A percentile compares a stretch with the other conserved stretches of the same genome.
Conservation (phyloP, 2,888 invertebrate genomes). For the Venusia cambrica region DNA sequence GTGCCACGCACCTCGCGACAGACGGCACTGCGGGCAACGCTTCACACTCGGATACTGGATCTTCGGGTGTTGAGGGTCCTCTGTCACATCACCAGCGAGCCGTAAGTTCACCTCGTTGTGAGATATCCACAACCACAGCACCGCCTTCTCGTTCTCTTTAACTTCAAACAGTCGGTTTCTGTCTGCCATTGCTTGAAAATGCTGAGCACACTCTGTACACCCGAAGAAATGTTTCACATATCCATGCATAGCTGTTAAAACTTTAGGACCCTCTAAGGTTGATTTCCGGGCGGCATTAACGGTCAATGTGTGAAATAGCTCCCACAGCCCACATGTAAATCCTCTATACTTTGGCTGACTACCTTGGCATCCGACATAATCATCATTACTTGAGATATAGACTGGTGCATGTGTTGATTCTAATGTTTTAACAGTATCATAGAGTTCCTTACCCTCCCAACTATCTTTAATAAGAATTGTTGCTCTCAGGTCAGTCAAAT, state of each 20-base stretch:
- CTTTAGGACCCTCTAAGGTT: slow-evolving; percentile 82
- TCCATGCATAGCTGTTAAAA: slow-evolving; percentile 90
- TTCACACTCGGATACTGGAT: slow-evolving; percentile 89
- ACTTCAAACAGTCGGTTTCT: slow-evolving; percentile 86
- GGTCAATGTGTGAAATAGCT: slow-evolving; percentile 94
- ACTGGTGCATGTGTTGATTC: slow-evolving; percentile 81
- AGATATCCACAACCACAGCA: slow-evolving; percentile 96
- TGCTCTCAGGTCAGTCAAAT: slow-evolving; percentile 83
- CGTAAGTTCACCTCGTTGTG: slow-evolving; percentile 96
- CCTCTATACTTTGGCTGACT: slow-evolving; percentile 89
- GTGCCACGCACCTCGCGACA: slow-evolving; percentile 82
- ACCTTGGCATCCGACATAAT: slow-evolving; percentile 91
- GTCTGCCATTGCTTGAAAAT: slow-evolving; percentile 93
- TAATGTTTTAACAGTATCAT: slow-evolving; percentile 73
- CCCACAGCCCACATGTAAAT: slow-evolving; percentile 97
- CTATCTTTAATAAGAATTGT: slow-evolving; percentile 68
- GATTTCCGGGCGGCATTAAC: slow-evolving; percentile 84
- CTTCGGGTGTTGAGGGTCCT: slow-evolving; percentile 95
- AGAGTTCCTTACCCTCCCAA: slow-evolving; percentile 82
- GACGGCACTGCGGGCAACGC: slow-evolving; percentile 86
- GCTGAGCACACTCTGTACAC: slow-evolving; percentile 93
- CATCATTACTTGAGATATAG: slow-evolving; percentile 63
- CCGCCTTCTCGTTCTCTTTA: slow-evolving; percentile 85
- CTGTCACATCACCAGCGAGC: slow-evolving; percentile 91
- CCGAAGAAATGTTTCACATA: slow-evolving; percentile 97